phyloP scores from a whole-genome alignment of 2,113 vertebrate species.

The Glaucomys volans region DNA sequence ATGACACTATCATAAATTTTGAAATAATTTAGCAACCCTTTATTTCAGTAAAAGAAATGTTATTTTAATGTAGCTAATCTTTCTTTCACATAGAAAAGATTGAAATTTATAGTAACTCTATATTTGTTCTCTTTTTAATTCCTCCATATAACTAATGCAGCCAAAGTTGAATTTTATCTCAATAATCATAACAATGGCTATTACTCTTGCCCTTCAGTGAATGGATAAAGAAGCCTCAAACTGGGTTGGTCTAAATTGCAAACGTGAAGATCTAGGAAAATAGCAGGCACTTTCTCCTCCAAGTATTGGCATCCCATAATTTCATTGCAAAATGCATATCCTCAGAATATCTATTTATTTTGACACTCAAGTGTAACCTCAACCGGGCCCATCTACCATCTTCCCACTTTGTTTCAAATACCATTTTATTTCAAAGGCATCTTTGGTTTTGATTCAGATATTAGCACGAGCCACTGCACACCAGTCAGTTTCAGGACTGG shows the following conservation, averaged over 20 bases:
- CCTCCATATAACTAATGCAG: background rate
- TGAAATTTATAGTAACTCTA: background rate
- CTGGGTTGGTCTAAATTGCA: background rate
- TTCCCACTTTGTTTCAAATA: background rate
- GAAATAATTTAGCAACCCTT: background rate
- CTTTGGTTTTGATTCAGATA: background rate
- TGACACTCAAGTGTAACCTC: background rate
- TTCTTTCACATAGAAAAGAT: constrained; percentile 22
- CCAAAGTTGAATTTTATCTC: background rate
- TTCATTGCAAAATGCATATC: background rate
- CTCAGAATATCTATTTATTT: background rate
- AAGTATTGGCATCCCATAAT: background rate
- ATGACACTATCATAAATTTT: background rate
- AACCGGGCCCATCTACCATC: background rate
- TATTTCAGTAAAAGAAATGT: constrained; percentile 40
- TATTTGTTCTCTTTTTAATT: constrained; percentile 23
- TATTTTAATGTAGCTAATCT: background rate
- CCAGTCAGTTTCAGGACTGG: background rate
- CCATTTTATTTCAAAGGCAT: background rate
- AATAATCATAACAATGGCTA: background rate
- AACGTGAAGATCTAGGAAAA: background rate
- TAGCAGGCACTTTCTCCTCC: background rate
- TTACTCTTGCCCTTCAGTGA: background rate
- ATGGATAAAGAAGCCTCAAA: background rate
- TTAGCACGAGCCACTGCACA: background rate